Conservation (phyloP, 2,113 vertebrate genomes). For the Microtus richardsoni region DNA sequence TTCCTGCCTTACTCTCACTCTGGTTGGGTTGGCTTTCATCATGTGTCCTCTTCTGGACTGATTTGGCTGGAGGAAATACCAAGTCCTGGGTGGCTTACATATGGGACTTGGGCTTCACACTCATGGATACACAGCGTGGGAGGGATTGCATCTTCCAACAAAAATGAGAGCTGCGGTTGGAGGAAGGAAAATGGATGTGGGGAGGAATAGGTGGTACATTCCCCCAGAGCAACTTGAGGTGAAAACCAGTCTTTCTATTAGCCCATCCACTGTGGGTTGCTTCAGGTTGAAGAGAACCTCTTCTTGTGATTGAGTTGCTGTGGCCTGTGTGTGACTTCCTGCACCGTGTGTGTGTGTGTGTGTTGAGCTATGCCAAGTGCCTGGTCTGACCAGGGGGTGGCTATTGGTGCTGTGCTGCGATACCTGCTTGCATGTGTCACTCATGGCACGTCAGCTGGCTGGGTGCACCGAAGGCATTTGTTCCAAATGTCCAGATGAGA, state of each 20-base stretch:
- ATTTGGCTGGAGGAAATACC: neutral
- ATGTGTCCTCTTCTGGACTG: neutral
- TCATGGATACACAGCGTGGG: neutral
- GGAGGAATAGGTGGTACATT: neutral
- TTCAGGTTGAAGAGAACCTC: neutral
- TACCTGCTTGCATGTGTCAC: neutral
- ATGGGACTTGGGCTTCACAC: neutral
- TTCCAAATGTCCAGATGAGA: neutral
- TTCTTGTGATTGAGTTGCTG: neutral
- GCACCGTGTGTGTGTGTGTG: no score
- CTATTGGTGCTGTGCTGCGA: neutral
- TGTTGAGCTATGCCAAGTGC: neutral
- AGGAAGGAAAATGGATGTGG: neutral
- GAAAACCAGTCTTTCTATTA: neutral
- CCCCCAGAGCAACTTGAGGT: neutral
- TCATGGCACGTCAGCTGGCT: neutral
- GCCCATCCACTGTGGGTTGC: neutral
- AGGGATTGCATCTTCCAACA: neutral
- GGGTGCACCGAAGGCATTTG: neutral
- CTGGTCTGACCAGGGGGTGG: neutral
- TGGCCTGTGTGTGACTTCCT: neutral
- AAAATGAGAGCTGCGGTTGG: neutral
- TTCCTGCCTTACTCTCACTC: neutral
- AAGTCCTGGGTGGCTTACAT: neutral
- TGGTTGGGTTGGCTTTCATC: neutral